A percentile compares a stretch with the other conserved stretches of the same genome.
These are phyloP conservation scores for Lota lota DNA, from an alignment of 2,113 vertebrate genomes.

Conservation along the genomic window DNA sequence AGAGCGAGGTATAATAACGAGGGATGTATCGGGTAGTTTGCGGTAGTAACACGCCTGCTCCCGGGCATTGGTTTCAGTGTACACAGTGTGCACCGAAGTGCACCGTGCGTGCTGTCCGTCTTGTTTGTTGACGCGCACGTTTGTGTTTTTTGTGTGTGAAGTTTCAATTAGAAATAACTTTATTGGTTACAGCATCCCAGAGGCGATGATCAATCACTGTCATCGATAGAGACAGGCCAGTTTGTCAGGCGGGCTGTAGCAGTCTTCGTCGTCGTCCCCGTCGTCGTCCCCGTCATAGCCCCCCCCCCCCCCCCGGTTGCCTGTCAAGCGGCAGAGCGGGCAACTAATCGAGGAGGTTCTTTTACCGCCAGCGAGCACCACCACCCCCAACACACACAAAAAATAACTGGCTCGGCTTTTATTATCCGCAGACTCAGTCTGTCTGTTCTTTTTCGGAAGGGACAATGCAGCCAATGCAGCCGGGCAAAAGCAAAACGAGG, in stretches of 20 bases:
- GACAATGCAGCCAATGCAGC: no score
- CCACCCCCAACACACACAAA: conserved; percentile 5
- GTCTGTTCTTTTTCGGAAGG: no score
- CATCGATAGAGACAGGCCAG: conserved; percentile 65
- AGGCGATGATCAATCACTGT: conserved; percentile 65
- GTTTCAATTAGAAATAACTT: conserved; percentile 72
- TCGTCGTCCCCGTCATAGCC: no score
- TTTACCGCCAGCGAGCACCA: conserved; percentile 19
- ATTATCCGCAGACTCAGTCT: background rate
- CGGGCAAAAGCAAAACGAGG: no score
- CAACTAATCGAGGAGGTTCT: conserved; percentile 22
- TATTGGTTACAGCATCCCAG: conserved; percentile 59
- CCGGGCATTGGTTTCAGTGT: no score
- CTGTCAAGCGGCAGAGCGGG: background rate
- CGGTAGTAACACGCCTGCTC: no score
- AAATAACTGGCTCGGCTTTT: conserved; percentile 24
- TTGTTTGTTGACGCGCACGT: conserved; percentile 11
- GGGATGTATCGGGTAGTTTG: no score
- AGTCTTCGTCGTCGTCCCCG: no score
- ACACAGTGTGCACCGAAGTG: no score
- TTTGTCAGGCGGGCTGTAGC: conserved; percentile 49
- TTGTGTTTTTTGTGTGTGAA: conserved; percentile 31
- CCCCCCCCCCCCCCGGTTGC: background rate
- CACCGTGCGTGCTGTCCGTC: no score
- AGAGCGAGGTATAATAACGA: no score